Conservation (phyloP, 2,113 vertebrate species). For the Coryphaenoides rupestris region DNA sequence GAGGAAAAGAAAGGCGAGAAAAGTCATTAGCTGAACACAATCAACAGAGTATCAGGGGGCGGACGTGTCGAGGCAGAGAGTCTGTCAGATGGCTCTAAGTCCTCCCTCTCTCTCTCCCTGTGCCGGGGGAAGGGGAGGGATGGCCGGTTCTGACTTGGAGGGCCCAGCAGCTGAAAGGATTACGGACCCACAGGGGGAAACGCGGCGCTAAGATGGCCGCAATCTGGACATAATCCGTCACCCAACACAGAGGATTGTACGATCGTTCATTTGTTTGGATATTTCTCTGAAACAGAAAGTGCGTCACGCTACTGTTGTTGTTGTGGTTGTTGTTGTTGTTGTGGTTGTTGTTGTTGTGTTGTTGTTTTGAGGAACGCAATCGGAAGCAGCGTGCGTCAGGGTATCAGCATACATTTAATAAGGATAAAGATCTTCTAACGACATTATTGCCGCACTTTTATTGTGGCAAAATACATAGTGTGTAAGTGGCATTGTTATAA, state of each 20-base stretch:
- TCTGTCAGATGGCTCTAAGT: neutral
- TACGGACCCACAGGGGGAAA: slow-evolving; percentile 29
- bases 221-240: slow-evolving; percentile 34
- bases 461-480: no score
- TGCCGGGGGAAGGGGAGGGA: neutral
- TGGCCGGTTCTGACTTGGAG: slow-evolving; percentile 28
- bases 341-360: no score
- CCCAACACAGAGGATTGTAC: slow-evolving; percentile 24
- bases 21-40: no score
- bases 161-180: slow-evolving; percentile 33
- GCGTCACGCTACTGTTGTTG: no score
- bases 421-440: no score
- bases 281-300: neutral
- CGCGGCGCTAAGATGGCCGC: slow-evolving; percentile 11
- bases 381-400: no score
- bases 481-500: no score
- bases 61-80: neutral
- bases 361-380: no score
- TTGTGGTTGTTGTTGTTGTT: no score
- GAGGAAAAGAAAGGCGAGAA: no score
- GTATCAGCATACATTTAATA: no score
- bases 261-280: neutral
- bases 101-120: neutral
- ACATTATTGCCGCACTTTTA: no score
- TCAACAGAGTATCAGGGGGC: neutral